Conservation (phyloP, 2,797 vertebrate species). For the Sphenodon punctatus region DNA sequence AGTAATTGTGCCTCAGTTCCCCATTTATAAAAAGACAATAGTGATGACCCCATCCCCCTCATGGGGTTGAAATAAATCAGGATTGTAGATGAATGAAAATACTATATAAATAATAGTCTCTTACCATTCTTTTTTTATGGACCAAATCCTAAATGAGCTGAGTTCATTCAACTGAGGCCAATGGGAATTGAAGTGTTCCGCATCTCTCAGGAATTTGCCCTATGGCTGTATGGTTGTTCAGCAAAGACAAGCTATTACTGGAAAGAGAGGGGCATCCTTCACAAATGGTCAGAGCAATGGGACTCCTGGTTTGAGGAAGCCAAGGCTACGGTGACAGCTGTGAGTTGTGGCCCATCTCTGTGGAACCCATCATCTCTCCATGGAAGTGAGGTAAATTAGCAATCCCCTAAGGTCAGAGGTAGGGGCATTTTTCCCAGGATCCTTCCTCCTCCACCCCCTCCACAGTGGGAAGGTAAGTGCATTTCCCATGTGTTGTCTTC, state of each 20-base stretch:
- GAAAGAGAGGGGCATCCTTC: slow-evolving; percentile 1
- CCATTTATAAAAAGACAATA: too few relatives aligned
- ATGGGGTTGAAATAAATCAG: too few relatives aligned
- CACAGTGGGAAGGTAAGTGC: not conserved
- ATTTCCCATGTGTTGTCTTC: slow-evolving; percentile 27
- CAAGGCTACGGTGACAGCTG: slow-evolving; percentile 22
- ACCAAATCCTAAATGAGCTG: not conserved
- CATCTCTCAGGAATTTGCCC: not conserved
- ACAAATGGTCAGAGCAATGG: not conserved
- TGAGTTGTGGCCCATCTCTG: slow-evolving; percentile 42
- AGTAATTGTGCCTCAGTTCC: too few relatives aligned
- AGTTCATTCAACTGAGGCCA: accelerated
- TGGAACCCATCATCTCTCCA: slow-evolving; percentile 19
- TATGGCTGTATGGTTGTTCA: not conserved
- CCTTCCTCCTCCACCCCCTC: not conserved
- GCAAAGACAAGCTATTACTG: not conserved
- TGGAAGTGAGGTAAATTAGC: not conserved
- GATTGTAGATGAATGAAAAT: too few relatives aligned
- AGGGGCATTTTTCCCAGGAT: not conserved
- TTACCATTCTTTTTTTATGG: too few relatives aligned
- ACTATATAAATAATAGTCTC: too few relatives aligned
- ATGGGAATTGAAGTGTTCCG: not conserved
- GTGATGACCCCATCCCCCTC: too few relatives aligned
- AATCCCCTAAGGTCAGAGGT: not conserved
- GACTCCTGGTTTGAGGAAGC: not conserved